phyloP scores from a whole-genome alignment of 2,797 vertebrate species.

The Pteronotus mesoamericanus region DNA sequence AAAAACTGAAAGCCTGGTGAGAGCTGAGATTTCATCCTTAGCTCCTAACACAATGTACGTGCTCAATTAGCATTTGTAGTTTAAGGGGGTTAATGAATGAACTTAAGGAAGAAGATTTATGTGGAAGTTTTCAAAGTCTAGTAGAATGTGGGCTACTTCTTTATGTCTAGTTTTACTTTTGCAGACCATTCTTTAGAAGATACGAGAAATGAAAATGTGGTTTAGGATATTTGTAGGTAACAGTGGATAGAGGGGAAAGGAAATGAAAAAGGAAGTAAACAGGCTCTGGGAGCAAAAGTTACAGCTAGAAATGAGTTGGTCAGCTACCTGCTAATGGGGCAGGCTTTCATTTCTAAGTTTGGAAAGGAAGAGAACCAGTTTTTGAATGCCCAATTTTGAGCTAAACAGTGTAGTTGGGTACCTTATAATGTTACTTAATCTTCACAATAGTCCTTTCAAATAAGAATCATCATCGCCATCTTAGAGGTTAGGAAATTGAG shows the following conservation, averaged over 20 bases:
- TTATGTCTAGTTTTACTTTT: slow-evolving; percentile 9
- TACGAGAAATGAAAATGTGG: slow-evolving; percentile 16
- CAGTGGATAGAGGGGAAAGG: not conserved
- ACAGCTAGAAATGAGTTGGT: not conserved
- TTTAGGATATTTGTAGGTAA: slow-evolving; percentile 1
- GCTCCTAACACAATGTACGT: not conserved
- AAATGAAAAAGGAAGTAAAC: slow-evolving; percentile 25
- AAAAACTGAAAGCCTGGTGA: not conserved
- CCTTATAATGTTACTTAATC: not conserved
- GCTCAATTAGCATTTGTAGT: not conserved
- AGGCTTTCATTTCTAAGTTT: slow-evolving; percentile 4
- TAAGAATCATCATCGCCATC: not conserved
- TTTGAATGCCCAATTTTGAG: not conserved
- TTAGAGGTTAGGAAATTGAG: not conserved
- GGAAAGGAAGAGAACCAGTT: not conserved
- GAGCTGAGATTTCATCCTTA: not conserved
- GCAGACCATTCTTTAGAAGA: not conserved
- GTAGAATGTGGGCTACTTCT: not conserved
- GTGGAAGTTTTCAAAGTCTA: not conserved
- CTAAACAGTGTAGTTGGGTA: not conserved
- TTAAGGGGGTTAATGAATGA: not conserved
- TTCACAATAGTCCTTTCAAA: not conserved
- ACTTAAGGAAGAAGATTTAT: not conserved
- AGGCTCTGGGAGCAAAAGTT: not conserved
- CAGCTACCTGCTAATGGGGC: not conserved